These are phyloP conservation scores for Schlechtendalia chinensis DNA, from an alignment of 1,140 invertebrate species.

Conservation along the genomic window DNA sequence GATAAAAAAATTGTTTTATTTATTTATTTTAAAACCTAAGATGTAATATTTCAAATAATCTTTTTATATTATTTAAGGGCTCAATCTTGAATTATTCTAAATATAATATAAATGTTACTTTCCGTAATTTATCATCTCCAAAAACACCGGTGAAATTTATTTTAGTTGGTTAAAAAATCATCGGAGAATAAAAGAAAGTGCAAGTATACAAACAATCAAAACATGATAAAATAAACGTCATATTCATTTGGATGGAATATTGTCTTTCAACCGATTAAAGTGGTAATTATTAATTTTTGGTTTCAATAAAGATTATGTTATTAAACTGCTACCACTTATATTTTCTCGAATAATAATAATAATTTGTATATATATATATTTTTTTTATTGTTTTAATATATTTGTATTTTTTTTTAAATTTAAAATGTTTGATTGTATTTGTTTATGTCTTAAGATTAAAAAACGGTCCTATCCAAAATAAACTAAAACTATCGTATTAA, in stretches of 20 bases:
- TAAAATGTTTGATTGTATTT: too few species aligned
- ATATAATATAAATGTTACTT: slow-evolving; percentile 10
- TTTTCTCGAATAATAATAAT: too few species aligned
- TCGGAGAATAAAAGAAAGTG: slow-evolving; percentile 3
- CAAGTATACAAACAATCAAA: neutral
- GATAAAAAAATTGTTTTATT: neutral
- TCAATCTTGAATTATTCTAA: slow-evolving; percentile 22
- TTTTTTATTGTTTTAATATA: too few species aligned
- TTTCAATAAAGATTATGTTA: neutral
- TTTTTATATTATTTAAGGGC: neutral
- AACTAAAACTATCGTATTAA: too few species aligned
- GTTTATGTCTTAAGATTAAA: too few species aligned
- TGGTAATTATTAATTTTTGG: neutral
- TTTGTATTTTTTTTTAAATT: too few species aligned
- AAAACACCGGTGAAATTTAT: neutral
- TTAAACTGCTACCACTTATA: too few species aligned
- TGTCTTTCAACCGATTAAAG: neutral
- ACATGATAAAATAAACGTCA: neutral
- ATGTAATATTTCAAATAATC: slow-evolving; percentile 20
- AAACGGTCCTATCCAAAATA: too few species aligned
- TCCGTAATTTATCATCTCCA: neutral
- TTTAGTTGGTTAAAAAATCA: neutral
- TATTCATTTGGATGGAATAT: slow-evolving; percentile 8
- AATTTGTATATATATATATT: too few species aligned
- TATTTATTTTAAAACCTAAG: neutral